These are phyloP conservation scores for Ateles fusciceps DNA, from an alignment of 2,797 vertebrate species.

Conservation along the genomic window DNA sequence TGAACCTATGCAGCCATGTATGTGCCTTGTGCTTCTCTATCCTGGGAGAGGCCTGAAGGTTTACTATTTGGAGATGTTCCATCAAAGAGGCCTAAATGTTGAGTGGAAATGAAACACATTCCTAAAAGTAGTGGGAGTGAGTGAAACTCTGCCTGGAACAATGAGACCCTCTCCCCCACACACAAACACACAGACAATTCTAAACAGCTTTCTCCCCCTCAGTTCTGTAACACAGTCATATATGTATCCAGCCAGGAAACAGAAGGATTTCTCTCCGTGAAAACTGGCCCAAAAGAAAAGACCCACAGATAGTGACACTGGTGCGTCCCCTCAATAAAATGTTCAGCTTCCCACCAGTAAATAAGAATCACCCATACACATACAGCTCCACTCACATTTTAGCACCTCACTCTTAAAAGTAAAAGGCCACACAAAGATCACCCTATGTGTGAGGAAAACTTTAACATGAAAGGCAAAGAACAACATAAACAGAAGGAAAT, in stretches of 20 bases:
- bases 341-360: background rate
- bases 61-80: background rate
- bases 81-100: background rate
- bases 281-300: background rate
- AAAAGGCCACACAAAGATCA: background rate
- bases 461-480: background rate
- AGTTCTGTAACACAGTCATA: background rate
- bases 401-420: background rate
- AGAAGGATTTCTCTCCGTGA: background rate
- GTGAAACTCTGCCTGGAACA: background rate
- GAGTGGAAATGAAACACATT: background rate
- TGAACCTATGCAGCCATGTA: background rate
- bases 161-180: background rate
- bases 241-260: background rate
- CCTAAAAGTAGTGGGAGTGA: background rate
- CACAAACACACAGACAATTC: background rate
- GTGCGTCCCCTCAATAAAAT: background rate
- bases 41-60: background rate
- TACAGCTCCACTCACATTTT: background rate
- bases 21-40: background rate
- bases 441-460: background rate
- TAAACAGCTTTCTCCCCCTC: background rate
- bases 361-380: background rate
- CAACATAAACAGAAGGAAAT: background rate
- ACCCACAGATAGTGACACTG: background rate